These are phyloP conservation scores for Crioceris asparagi DNA, from an alignment of 2,888 invertebrate species.

Conservation along the genomic window DNA sequence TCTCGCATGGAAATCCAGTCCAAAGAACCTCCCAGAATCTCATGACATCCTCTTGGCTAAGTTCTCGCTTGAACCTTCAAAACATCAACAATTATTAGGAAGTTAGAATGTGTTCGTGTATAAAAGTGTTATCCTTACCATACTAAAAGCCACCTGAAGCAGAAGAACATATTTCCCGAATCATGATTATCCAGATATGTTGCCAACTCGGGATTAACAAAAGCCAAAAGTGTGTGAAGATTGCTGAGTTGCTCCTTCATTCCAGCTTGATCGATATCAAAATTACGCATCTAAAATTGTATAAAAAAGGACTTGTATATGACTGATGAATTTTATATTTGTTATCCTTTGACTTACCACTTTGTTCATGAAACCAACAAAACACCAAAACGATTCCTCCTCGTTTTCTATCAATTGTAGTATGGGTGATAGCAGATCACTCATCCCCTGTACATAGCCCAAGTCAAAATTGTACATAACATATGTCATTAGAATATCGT, in stretches of 20 bases:
- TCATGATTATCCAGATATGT: constrained; percentile 79
- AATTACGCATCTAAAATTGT: constrained; percentile 51
- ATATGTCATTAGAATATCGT: constrained; percentile 95
- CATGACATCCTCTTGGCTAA: constrained; percentile 76
- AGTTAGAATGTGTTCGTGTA: background rate
- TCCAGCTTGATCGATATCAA: constrained; percentile 92
- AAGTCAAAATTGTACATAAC: constrained; percentile 98
- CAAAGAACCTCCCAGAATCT: constrained; percentile 93
- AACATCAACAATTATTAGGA: background rate
- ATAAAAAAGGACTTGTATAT: background rate
- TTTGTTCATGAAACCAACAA: constrained; percentile 94
- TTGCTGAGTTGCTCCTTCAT: constrained; percentile 90
- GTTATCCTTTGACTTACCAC: constrained; percentile 54
- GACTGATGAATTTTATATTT: background rate
- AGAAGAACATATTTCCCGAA: constrained; percentile 95
- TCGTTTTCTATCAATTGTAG: constrained; percentile 82
- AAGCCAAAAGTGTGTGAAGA: constrained; percentile 67
- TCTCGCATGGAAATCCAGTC: constrained; percentile 88
- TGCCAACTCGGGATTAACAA: constrained; percentile 75
- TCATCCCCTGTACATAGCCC: constrained; percentile 96
- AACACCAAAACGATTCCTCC: constrained; percentile 98
- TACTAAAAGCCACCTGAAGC: constrained; percentile 70
- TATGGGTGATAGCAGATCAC: constrained; percentile 89
- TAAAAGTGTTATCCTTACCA: constrained; percentile 17
- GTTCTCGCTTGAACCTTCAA: constrained; percentile 76